Percentiles rank a stretch among this genome's conserved stretches.
Conservation (phyloP, 2,888 invertebrate genomes). For the Escarpia spicata region DNA sequence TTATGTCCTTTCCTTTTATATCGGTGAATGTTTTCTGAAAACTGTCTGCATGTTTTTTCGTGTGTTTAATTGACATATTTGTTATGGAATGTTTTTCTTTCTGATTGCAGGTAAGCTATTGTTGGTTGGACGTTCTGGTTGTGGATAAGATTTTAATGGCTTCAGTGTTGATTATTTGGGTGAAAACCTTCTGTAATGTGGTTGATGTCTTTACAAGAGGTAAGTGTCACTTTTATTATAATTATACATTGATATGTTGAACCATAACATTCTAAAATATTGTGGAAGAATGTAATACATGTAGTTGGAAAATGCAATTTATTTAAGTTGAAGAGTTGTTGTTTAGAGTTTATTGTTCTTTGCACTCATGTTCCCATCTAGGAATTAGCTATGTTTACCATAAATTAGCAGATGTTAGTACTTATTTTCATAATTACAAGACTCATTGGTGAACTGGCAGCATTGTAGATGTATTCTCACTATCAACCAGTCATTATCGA, state of each 20-base stretch:
- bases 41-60: background rate
- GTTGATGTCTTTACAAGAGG: background rate
- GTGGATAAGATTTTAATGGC: background rate
- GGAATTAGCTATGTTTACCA: too few relatives aligned
- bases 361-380: too few relatives aligned
- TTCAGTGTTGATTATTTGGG: background rate
- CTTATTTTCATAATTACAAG: too few relatives aligned
- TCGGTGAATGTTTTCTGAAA: background rate
- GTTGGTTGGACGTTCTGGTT: background rate
- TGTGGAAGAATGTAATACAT: too few relatives aligned
- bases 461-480: too few relatives aligned
- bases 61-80: background rate
- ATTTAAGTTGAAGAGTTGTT: too few relatives aligned
- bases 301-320: too few relatives aligned
- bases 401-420: too few relatives aligned
- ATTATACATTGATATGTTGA: background rate
- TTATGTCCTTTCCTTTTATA: background rate
- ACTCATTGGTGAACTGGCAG: too few relatives aligned
- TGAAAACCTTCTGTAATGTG: background rate
- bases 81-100: background rate
- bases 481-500: too few relatives aligned
- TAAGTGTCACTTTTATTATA: background rate
- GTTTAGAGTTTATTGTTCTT: too few relatives aligned
- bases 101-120: constrained; percentile 6
- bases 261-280: too few relatives aligned